These are phyloP conservation scores for Myathropa florea DNA, from an alignment of 2,888 invertebrate genomes.

Conservation along the genomic window DNA sequence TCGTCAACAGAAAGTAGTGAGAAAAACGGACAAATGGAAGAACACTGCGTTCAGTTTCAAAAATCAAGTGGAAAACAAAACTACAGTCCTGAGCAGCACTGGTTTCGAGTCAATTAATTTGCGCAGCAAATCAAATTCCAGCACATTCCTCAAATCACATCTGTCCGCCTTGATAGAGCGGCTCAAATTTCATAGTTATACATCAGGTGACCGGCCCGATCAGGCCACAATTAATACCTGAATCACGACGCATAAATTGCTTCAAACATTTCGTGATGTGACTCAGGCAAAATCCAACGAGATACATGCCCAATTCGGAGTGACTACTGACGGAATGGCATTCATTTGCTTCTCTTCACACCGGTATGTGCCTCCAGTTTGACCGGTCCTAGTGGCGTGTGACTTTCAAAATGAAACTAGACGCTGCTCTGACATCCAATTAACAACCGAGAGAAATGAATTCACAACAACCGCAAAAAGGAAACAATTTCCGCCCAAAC, in stretches of 20 bases:
- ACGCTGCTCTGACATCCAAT: constrained; percentile 23
- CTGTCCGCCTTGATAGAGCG: too few species aligned
- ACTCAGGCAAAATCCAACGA: neutral
- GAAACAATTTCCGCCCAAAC: constrained; percentile 49
- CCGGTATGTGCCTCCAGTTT: constrained; percentile 10
- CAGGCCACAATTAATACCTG: neutral
- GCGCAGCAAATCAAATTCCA: too few species aligned
- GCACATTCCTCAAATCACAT: too few species aligned
- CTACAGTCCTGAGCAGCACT: too few species aligned
- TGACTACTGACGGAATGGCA: neutral
- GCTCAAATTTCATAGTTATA: too few species aligned
- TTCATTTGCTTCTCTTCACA: constrained; percentile 28
- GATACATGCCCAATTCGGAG: neutral
- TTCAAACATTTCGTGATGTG: neutral
- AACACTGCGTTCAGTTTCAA: too few species aligned
- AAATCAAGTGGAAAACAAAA: too few species aligned
- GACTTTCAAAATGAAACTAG: constrained; percentile 2
- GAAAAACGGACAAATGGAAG: too few species aligned
- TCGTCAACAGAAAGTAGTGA: too few species aligned
- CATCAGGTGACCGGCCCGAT: neutral
- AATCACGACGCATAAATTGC: neutral
- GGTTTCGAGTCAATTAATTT: too few species aligned
- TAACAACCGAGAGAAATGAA: constrained; percentile 9
- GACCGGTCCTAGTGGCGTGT: constrained; percentile 13
- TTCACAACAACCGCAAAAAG: constrained; percentile 13